Base-by-base conservation (phyloP, 2,113 vertebrate genomes). In the Podarcis cretensis region DNA sequence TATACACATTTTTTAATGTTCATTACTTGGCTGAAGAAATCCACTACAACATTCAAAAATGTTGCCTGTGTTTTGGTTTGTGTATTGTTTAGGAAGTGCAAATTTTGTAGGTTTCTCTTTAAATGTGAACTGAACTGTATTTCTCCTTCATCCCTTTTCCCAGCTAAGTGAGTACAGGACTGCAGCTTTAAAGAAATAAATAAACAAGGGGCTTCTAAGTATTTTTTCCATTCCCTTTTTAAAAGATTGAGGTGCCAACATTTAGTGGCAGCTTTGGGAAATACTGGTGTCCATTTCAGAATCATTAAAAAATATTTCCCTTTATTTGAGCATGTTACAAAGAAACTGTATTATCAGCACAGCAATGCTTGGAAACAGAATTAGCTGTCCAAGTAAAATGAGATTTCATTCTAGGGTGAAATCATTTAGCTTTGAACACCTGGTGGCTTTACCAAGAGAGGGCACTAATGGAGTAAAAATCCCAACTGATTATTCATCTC, bases 341-440 rank as follows among this genome's bases (percentile, higher is more conserved):
- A 32, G 30, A 63, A 63, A 9, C 57, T 63, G 30, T 57, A 57
- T n/a, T 81, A 57, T 16, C 16, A 16, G 48, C 43, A 57, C 35
- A 9, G 13, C 37, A 79, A 32, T 35, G 18, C 18, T 63, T 21
- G 30, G 54, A 32, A 32, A 81, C 7, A 32, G 9, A 81, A 76
- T 83, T 88, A 69, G 2, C 5, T 30, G 0, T 1, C 54, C 30
- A n/a, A 1, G 3, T 18, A 63, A 63, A 63, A n/a, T 89, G 14
- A 37, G 71, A 57, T 89, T 85, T 57, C 57, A 65, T 3, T 66
- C 32, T 75, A 10, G 7, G 73, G 32, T 40, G 7, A 3, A 14
- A 71, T 30, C 84, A 74, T 85, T 69, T 73, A 69, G 87, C 32
- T 87, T 82, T 40, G n/a, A 91, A 0, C 40, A 37, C 27, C 40